Evolutionary conservation across 2,113 vertebrate genomes (phyloP).

Genomic region (Clarias macrocephalus): DNA sequence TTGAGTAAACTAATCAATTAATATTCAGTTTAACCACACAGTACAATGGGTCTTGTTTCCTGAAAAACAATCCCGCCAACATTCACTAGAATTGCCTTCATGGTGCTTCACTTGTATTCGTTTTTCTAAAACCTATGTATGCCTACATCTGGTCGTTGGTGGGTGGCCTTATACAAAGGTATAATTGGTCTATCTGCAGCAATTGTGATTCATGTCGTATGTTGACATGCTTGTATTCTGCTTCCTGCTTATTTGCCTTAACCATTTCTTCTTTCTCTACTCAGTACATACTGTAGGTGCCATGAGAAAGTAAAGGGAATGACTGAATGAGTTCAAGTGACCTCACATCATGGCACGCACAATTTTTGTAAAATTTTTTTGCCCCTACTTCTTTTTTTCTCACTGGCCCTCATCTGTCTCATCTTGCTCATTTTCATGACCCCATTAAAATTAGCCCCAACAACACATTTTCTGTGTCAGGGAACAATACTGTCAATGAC

Average conservation of each 20-base stretch:
- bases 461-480: neutral
- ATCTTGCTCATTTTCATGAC: neutral
- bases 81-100: no score
- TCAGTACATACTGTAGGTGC: neutral
- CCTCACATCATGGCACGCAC: neutral
- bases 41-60: no score
- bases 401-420: neutral
- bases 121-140: no score
- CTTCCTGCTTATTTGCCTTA: neutral
- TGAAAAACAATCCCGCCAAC: no score
- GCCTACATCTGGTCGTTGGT: no score
- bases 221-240: neutral
- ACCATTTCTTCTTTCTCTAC: neutral
- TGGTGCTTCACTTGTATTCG: no score
- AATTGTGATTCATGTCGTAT: neutral
- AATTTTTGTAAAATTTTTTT: neutral
- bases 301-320: neutral
- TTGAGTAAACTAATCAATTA: no score
- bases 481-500: constrained; percentile 16
- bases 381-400: neutral
- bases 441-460: constrained; percentile 8
- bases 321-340: neutral
- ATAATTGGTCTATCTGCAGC: neutral
- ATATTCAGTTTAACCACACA: no score
- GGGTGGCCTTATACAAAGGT: neutral